A percentile compares a stretch with the other conserved stretches of the same genome.
Conservation (phyloP, 2,113 vertebrate genomes). For the Zingel zingel region DNA sequence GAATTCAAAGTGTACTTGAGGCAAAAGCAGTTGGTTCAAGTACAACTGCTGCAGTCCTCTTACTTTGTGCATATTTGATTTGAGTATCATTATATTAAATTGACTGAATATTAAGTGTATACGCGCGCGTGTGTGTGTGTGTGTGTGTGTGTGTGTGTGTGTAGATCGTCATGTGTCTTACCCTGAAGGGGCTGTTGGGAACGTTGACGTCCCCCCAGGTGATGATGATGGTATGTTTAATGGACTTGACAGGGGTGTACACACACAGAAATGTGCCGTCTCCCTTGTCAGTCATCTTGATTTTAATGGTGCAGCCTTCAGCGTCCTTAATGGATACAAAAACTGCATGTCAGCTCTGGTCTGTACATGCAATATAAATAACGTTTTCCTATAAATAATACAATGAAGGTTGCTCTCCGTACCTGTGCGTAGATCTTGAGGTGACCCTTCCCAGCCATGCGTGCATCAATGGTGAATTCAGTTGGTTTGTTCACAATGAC, state of each 20-base stretch:
- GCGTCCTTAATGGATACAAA: conserved; percentile 86
- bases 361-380: conserved; percentile 51
- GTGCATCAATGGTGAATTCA: conserved; percentile 93
- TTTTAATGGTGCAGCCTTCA: conserved; percentile 91
- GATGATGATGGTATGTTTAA: conserved; percentile 96
- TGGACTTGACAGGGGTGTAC: conserved; percentile 92
- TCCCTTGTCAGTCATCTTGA: conserved; percentile 92
- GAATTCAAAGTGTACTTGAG: conserved; percentile 71
- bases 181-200: conserved; percentile 95
- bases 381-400: conserved; percentile 36
- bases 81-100: conserved; percentile 55
- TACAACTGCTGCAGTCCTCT: conserved; percentile 46
- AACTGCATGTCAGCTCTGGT: conserved; percentile 29
- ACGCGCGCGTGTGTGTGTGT: not conserved
- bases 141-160: not conserved
- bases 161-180: conserved; percentile 67
- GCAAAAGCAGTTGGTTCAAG: conserved; percentile 48
- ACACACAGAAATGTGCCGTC: conserved; percentile 91
- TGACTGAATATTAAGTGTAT: conserved; percentile 27
- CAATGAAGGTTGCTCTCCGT: conserved; percentile 1
- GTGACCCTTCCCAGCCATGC: conserved; percentile 89
- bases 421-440: conserved; percentile 96
- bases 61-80: conserved; percentile 42
- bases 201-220: conserved; percentile 93
- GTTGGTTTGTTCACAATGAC: conserved; percentile 91